phyloP scores from a whole-genome alignment of 1,140 invertebrate species.

The Macrocentrus cingulum region DNA sequence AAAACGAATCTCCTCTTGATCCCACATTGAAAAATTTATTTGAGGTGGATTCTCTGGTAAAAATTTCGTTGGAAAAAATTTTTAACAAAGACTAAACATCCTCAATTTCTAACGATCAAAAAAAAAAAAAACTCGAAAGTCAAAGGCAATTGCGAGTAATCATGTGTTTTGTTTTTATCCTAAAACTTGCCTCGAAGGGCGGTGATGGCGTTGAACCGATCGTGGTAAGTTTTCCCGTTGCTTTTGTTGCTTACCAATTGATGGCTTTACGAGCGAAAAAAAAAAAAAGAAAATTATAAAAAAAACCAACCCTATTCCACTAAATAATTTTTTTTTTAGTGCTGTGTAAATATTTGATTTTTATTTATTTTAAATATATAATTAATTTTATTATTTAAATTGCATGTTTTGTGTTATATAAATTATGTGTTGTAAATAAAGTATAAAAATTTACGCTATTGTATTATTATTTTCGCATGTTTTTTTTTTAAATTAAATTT shows the following conservation, averaged over 20 bases:
- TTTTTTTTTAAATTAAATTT: neutral
- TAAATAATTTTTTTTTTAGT: too few relatives aligned
- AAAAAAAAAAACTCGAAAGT: neutral
- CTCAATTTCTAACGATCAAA: too few relatives aligned
- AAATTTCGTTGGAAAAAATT: too few relatives aligned
- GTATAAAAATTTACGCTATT: constrained; percentile 14
- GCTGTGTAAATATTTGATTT: too few relatives aligned
- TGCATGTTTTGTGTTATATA: constrained; percentile 17
- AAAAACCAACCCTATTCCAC: too few relatives aligned
- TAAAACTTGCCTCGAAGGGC: constrained; percentile 72
- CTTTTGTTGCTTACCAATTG: constrained; percentile 21
- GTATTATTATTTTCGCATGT: constrained; percentile 9
- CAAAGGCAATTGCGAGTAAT: constrained; percentile 49
- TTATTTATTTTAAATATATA: constrained; percentile 2
- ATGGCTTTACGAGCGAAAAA: constrained; percentile 5
- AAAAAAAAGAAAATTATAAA: constrained; percentile 1
- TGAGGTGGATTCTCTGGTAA: too few relatives aligned
- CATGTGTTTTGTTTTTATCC: constrained; percentile 55
- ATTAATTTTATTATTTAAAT: constrained; percentile 11
- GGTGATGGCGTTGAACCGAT: constrained; percentile 91
- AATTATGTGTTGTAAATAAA: constrained; percentile 26
- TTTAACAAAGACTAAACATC: too few relatives aligned
- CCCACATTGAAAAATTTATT: too few relatives aligned
- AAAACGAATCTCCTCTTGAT: too few relatives aligned
- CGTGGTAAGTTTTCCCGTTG: constrained; percentile 77